Base-by-base conservation (phyloP, 1,140 invertebrate species). In the Cotesia chilonis region DNA sequence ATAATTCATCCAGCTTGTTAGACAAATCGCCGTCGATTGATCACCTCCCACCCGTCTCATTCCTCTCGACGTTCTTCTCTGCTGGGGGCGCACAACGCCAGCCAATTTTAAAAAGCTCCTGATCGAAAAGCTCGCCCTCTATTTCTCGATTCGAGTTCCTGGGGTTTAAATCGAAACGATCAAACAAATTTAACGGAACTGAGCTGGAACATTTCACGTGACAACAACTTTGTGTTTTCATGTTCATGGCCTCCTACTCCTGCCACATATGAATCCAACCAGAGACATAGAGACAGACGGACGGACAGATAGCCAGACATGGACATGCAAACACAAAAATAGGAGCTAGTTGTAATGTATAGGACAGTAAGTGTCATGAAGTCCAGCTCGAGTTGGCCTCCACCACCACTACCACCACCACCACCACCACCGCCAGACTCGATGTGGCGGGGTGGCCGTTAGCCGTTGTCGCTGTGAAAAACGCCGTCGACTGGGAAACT, bases 1-100 rank as follows among this genome's bases (percentile, higher is more conserved):
- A 70, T 70, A 70, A 70, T 70, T 70, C 68, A 70, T 70, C 60
- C 41, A 47, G 10, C 68, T 70, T 60, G 68, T 70, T 70, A 70
- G 68, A 70, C 68, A 70, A 70, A 70, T 70, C 68, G 63, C 68
- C 59, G 12, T 17, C 60, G 41, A 63, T 70, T 51, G 59, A 70
- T 70, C 68, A 70, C 64, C 20, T 47, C 41, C 41, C 41, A 10
- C 38, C 5, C 41, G 57, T 28, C 5, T 3, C 9, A 61, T 28
- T 28, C 28, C 28, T 28, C 1, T 28, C 28, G 28, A 28, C 28
- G 28, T 28, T 28, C 28, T 2, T 28, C 28, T 28, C 28, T 28
- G 28, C 28, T 28, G 28, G 28, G 28, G 28, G 28, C 28, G 28
- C 28, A 12, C 10, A 60, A 36, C 38, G 41, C 14, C 20, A 37